Percentiles rank a stretch among this genome's conserved stretches.
phyloP scores from a whole-genome alignment of 1,140 invertebrate species.

The Trissolcus basalis region DNA sequence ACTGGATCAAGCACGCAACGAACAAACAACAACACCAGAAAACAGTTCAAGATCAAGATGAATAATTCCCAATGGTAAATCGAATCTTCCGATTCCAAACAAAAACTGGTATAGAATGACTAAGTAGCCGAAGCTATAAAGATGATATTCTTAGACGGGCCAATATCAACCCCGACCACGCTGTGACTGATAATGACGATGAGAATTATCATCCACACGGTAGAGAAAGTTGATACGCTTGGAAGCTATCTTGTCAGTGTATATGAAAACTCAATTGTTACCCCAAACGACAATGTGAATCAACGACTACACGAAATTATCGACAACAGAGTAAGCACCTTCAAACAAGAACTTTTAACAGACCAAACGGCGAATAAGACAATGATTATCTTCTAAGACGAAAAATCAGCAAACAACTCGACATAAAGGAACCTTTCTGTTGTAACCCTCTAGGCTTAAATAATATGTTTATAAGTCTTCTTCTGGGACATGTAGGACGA shows the following conservation, averaged over 20 bases:
- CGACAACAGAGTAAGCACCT: neutral
- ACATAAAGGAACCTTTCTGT: constrained; percentile 21
- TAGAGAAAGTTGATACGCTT: neutral
- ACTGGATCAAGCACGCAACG: no score
- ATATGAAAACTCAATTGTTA: neutral
- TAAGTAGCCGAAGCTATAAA: neutral
- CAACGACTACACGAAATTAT: neutral
- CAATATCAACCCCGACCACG: neutral
- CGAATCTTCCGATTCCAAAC: no score
- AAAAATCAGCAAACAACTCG: neutral
- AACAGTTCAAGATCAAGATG: no score
- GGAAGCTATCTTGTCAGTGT: neutral
- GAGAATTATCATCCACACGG: neutral
- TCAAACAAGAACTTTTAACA: neutral
- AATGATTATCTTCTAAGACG: neutral
- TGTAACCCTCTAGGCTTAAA: neutral
- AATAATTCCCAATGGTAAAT: no score
- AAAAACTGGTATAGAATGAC: neutral
- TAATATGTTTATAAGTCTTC: no score
- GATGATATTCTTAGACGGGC: neutral
- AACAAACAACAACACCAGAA: no score
- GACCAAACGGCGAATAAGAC: neutral
- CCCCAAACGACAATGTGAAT: neutral
- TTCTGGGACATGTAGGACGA: no score
- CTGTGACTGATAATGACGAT: neutral